Base-by-base conservation (phyloP, 2,888 invertebrate species). In the Pyralis farinalis region DNA sequence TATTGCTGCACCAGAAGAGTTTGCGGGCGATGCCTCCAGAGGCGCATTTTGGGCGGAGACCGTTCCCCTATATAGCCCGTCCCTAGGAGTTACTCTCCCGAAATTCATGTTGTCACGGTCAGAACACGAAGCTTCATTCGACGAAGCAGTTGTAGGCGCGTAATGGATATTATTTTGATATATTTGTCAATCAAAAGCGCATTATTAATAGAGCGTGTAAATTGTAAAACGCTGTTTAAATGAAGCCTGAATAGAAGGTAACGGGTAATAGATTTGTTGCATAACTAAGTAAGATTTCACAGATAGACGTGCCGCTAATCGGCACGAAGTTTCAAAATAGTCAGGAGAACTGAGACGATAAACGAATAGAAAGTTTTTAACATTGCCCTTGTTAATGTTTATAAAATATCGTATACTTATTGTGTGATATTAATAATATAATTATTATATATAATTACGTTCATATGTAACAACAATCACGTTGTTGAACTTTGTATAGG, bases 1-100 rank as follows among this genome's bases (percentile, higher is more conserved):
- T 44, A 61, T 89, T 45, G 86, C 87, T 1, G 77, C 80, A 10
- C 82, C 91, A 11, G 81, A 85, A 60, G 90, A 91, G 53, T 90
- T 91, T 53, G 81, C 90, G 8, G 89, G 90, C 2, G 88, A 78
- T 32, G 85, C 85, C 47, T 91, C 92, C 21, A 91, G 90, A 44
- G 92, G 92, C 9, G 91, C 92, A 22, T 92, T 90, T 71, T 92
- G 91, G 68, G 90, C 91, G n/a, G 94, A 94, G 63, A 93, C 94
- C 0, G 83, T 89, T 60, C 91, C 93, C 1, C 84, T 90, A 27
- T 94, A 91, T 62, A 93, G 94, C 56, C 91, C 92, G 47, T 68
- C 87, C 11, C 84, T 93, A 37, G 93, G 92, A 11, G 89, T 93
- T 9, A 90, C 91, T 25, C 71, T 94, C 47, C 94, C 94, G 1